A percentile compares a stretch with the other conserved stretches of the same genome.
phyloP scores from a whole-genome alignment of 2,888 invertebrate genomes.

The Trissoscelio sp. region DNA sequence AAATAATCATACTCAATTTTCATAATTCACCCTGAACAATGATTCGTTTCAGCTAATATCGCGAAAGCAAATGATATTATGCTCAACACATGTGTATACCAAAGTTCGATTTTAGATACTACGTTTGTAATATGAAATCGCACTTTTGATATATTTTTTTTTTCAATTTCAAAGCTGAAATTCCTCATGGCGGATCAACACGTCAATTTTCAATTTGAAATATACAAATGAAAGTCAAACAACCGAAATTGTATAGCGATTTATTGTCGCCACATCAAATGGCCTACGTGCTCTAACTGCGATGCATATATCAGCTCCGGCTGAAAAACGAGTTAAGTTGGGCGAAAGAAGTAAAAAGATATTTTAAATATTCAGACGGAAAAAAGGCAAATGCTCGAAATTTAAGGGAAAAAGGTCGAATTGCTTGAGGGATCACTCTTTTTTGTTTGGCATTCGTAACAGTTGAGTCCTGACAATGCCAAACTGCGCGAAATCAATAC shows the following conservation, averaged over 20 bases:
- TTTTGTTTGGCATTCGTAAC: conserved; percentile 49
- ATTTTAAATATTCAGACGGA: conserved; percentile 16
- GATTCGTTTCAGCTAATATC: neutral
- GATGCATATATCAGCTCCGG: neutral
- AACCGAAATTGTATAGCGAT: conserved; percentile 28
- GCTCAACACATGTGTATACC: too few relatives aligned
- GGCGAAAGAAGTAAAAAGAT: conserved; percentile 8
- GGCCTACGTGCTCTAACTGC: neutral
- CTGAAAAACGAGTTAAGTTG: conserved; percentile 16
- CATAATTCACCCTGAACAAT: neutral
- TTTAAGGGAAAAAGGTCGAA: conserved; percentile 13
- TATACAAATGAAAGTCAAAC: conserved; percentile 34
- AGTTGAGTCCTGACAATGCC: conserved; percentile 45
- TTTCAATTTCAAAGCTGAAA: neutral
- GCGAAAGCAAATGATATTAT: neutral
- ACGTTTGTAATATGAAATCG: conserved; percentile 3
- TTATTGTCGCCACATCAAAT: conserved; percentile 5
- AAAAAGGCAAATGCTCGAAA: conserved; percentile 28
- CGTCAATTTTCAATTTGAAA: conserved; percentile 15
- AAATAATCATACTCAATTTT: too few relatives aligned
- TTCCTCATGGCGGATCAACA: neutral
- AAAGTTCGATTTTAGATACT: too few relatives aligned
- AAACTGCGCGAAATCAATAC: conserved; percentile 59
- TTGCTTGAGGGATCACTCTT: conserved; percentile 49
- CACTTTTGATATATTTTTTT: neutral